These are phyloP conservation scores for Heteromormyrus szaboi DNA, from an alignment of 2,797 vertebrate genomes.

Conservation along the genomic window DNA sequence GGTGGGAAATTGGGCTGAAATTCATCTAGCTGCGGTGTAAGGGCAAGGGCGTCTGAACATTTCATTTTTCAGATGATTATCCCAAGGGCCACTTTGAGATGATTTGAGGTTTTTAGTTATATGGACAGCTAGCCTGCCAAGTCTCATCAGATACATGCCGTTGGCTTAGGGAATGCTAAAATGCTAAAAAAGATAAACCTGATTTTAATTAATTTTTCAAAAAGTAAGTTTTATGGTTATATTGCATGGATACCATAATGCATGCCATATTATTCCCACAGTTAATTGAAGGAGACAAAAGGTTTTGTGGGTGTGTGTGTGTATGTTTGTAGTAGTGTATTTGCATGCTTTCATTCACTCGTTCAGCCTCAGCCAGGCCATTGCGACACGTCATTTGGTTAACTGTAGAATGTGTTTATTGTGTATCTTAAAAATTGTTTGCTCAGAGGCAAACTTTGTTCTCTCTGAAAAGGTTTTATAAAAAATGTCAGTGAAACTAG, in stretches of 20 bases:
- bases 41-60: neutral
- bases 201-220: neutral
- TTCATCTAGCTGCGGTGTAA: neutral
- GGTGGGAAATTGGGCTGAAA: neutral
- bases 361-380: neutral
- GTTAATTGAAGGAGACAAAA: neutral
- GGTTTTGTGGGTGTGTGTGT: neutral
- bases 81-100: neutral
- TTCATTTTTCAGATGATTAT: neutral
- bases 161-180: neutral
- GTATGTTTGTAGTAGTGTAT: neutral
- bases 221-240: neutral
- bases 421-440: neutral
- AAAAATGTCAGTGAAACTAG: neutral
- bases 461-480: neutral
- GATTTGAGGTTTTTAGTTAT: neutral
- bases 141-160: neutral
- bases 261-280: neutral
- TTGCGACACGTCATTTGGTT: neutral
- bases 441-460: neutral
- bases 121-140: neutral
- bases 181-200: neutral
- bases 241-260: neutral
- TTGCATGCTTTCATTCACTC: neutral
- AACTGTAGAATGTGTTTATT: neutral